Percentiles rank a stretch among this genome's conserved stretches.
Conservation (phyloP, 2,113 vertebrate species). For the Lepisosteus osseus region DNA sequence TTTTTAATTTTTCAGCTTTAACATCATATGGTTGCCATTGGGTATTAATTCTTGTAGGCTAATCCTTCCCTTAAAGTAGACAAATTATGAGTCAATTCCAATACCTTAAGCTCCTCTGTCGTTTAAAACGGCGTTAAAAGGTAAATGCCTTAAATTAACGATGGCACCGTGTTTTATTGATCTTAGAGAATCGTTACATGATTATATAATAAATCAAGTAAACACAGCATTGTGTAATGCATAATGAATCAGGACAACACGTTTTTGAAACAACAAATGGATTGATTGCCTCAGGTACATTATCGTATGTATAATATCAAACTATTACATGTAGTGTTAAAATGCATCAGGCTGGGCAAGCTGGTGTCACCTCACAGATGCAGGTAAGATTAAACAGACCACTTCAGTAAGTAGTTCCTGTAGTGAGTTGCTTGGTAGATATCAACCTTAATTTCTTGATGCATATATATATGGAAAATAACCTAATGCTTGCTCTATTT, state of each 20-base stretch:
- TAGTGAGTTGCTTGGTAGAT: constrained; percentile 38
- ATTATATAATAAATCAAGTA: too few species aligned
- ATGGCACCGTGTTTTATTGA: too few species aligned
- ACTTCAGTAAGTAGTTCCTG: constrained; percentile 73
- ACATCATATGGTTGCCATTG: neutral
- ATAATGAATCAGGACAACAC: too few species aligned
- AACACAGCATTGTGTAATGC: too few species aligned
- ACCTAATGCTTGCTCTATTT: too few species aligned
- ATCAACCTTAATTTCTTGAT: neutral
- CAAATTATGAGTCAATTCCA: neutral
- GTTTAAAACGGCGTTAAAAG: neutral
- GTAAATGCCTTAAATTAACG: too few species aligned
- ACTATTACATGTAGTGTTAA: neutral
- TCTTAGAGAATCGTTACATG: too few species aligned
- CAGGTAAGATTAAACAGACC: constrained; percentile 78
- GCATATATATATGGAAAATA: too few species aligned
- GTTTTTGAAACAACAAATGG: too few species aligned
- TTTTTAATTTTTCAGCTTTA: neutral
- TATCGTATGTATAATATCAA: too few species aligned
- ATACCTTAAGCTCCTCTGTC: constrained; percentile 1
- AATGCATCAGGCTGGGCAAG: constrained; percentile 62
- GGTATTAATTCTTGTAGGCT: neutral
- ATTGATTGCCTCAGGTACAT: too few species aligned
- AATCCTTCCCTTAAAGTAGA: neutral
- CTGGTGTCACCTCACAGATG: constrained; percentile 76